phyloP scores from a whole-genome alignment of 2,888 invertebrate species.

The Dendrolimus pini region DNA sequence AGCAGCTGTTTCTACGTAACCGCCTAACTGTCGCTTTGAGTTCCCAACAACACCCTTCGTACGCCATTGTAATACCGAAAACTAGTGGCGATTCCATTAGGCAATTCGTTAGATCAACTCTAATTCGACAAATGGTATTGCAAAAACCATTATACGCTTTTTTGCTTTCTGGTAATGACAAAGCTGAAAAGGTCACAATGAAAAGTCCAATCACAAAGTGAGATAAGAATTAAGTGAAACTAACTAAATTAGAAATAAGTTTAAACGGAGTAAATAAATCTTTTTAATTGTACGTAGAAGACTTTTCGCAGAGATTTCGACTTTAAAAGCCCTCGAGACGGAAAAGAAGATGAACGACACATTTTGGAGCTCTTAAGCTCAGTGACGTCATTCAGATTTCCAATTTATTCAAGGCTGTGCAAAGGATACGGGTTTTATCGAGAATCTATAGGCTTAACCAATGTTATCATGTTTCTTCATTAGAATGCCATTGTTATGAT shows the following conservation, averaged over 20 bases:
- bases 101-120: too few relatives aligned
- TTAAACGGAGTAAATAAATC: neutral
- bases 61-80: constrained; percentile 13
- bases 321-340: constrained; percentile 23
- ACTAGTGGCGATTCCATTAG: neutral
- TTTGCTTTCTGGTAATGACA: too few relatives aligned
- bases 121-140: too few relatives aligned
- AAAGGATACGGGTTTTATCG: constrained; percentile 33
- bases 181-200: too few relatives aligned
- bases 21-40: constrained; percentile 32
- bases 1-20: constrained; percentile 43
- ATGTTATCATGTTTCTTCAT: constrained; percentile 27
- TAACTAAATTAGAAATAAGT: neutral
- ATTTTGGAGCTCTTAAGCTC: constrained; percentile 25
- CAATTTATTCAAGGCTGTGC: constrained; percentile 31
- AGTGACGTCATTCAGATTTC: constrained; percentile 34
- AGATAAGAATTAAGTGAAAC: too few relatives aligned
- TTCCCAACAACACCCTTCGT: constrained; percentile 18
- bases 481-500: constrained; percentile 8
- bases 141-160: too few relatives aligned
- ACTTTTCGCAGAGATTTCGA: constrained; percentile 14
- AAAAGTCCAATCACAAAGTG: too few relatives aligned
- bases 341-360: constrained; percentile 24
- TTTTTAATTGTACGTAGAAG: neutral
- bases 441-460: constrained; percentile 22